Evolutionary conservation across 2,888 invertebrate species (phyloP).

Genomic region (Dryocosmus kuriphilus): DNA sequence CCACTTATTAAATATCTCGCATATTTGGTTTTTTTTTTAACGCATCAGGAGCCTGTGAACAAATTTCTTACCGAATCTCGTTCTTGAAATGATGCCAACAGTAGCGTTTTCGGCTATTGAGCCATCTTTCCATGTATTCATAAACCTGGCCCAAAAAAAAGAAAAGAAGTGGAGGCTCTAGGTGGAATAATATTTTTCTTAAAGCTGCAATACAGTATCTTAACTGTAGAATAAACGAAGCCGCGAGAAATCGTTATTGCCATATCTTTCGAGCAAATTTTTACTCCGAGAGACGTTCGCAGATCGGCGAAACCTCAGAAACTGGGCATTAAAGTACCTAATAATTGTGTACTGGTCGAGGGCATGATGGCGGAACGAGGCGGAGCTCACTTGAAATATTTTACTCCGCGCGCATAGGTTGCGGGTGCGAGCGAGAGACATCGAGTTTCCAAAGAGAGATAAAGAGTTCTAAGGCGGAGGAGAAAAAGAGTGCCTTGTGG

Average conservation of each 20-base stretch:
- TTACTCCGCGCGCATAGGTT: conserved; percentile 60
- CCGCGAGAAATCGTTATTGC: conserved; percentile 31
- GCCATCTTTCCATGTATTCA: not conserved
- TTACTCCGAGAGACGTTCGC: conserved; percentile 22
- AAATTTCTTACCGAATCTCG: not conserved
- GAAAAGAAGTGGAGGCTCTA: too few relatives aligned
- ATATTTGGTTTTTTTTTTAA: too few relatives aligned
- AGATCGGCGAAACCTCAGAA: conserved; percentile 39
- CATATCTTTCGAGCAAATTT: conserved; percentile 27
- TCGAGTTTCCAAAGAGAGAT: conserved; percentile 41
- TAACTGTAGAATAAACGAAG: conserved; percentile 35
- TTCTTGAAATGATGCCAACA: not conserved
- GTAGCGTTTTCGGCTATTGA: not conserved
- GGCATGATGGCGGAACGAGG: conserved; percentile 73
- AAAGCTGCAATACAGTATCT: conserved; percentile 17
- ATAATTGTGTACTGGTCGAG: conserved; percentile 71
- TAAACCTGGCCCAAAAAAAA: not conserved
- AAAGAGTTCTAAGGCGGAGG: conserved; percentile 40
- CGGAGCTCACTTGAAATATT: conserved; percentile 70
- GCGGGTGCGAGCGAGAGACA: conserved; percentile 52
- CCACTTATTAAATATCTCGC: too few relatives aligned
- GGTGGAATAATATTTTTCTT: not conserved
- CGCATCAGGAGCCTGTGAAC: too few relatives aligned
- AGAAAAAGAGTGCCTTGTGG: conserved; percentile 41
- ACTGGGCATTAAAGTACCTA: conserved; percentile 66